Conservation (phyloP, 2,797 vertebrate species). For the Lacerta agilis region DNA sequence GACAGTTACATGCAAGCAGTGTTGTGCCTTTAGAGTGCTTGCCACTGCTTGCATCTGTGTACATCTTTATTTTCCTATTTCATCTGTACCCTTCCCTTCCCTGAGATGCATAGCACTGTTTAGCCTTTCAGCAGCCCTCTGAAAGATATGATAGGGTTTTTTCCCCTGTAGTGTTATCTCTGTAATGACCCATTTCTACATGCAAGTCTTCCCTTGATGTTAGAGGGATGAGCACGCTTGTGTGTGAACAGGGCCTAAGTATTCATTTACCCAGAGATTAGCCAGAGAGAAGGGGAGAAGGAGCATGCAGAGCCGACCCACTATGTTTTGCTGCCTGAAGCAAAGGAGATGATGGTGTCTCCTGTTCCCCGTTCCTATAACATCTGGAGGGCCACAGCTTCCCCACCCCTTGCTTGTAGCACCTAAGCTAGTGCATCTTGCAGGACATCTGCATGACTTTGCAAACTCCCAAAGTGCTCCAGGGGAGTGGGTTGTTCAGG, state of each 20-base stretch:
- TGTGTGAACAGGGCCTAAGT: not conserved
- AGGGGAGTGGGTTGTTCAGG: not conserved
- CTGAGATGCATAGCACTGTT: too few relatives aligned
- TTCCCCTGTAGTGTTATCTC: not conserved
- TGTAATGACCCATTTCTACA: not conserved
- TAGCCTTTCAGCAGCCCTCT: not conserved
- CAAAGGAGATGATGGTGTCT: not conserved
- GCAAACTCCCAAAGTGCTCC: not conserved
- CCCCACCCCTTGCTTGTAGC: not conserved
- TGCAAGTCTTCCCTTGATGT: not conserved
- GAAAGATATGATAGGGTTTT: not conserved
- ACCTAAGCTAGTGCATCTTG: not conserved
- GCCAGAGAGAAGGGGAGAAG: too few relatives aligned
- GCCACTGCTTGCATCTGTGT: too few relatives aligned
- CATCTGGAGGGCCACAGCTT: not conserved
- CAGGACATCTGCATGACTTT: not conserved
- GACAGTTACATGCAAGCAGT: not conserved
- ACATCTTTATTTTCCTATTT: too few relatives aligned
- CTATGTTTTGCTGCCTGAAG: not conserved
- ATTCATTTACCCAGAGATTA: not conserved
- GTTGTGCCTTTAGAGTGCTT: not conserved
- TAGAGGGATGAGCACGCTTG: not conserved
- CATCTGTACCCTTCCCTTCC: not conserved
- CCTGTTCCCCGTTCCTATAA: not conserved
- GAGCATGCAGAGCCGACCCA: not conserved